phyloP scores from a whole-genome alignment of 2,888 invertebrate genomes.

The Drosophila gaucha region DNA sequence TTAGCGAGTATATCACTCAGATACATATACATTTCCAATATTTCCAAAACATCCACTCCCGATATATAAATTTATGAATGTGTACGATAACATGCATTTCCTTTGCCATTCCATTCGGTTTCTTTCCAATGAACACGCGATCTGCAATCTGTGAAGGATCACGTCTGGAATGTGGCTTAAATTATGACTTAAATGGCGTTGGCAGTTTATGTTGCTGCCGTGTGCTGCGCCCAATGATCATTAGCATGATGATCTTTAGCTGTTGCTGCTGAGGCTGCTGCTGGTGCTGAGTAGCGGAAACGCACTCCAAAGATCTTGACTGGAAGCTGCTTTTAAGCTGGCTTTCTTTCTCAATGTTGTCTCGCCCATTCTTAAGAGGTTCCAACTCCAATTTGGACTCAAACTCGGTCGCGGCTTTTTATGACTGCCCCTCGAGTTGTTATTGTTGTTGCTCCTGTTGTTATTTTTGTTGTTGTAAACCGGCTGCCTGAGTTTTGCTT shows the following conservation, averaged over 20 bases:
- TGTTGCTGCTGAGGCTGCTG: conserved; percentile 16
- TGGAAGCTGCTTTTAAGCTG: conserved; percentile 52
- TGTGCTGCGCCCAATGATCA: conserved; percentile 43
- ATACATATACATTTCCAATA: background rate
- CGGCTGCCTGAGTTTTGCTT: conserved; percentile 60
- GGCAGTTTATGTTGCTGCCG: conserved; percentile 81
- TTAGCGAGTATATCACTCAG: conserved; percentile 9
- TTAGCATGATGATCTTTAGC: conserved; percentile 16
- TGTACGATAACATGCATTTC: conserved; percentile 45
- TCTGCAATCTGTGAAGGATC: conserved; percentile 79
- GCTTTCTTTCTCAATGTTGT: conserved; percentile 77
- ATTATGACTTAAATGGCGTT: conserved; percentile 81
- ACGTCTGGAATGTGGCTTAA: conserved; percentile 81
- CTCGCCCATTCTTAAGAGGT: conserved; percentile 78
- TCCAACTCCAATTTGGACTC: conserved; percentile 57
- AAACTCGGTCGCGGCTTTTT: conserved; percentile 50
- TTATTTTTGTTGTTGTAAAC: conserved; percentile 26
- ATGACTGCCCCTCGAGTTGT: conserved; percentile 27
- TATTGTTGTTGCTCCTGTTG: conserved; percentile 22
- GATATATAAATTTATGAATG: conserved; percentile 81
- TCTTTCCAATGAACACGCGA: conserved; percentile 64
- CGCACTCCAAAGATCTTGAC: conserved; percentile 68
- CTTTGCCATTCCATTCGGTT: conserved; percentile 51
- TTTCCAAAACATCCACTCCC: background rate
- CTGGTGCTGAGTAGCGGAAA: conserved; percentile 68